A percentile compares a stretch with the other conserved stretches of the same genome.
Evolutionary conservation across 2,113 vertebrate species (phyloP).

Genomic region (Albula glossodonta): DNA sequence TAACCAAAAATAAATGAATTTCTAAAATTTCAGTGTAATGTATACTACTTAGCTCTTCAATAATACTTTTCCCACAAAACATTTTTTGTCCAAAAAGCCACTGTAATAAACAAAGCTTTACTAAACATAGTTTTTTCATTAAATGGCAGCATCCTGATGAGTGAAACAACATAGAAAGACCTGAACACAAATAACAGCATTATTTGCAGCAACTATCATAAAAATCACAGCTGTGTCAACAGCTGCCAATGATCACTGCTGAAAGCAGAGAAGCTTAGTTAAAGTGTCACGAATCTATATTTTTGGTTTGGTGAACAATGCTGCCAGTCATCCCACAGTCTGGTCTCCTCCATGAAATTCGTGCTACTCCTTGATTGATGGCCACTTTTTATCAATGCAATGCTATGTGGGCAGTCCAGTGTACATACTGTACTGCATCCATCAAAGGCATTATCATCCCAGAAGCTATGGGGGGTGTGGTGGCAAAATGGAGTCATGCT

Average conservation of each 20-base stretch:
- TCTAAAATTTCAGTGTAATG: too few relatives aligned
- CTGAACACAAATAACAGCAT: neutral
- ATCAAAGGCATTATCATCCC: neutral
- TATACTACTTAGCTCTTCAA: too few relatives aligned
- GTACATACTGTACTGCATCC: neutral
- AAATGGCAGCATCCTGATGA: neutral
- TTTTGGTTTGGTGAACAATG: neutral
- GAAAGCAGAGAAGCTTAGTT: neutral
- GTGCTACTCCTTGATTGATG: neutral
- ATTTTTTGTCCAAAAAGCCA: too few relatives aligned
- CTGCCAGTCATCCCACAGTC: neutral
- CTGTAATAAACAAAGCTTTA: too few relatives aligned
- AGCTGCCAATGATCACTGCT: neutral
- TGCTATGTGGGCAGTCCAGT: neutral
- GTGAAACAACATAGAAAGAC: neutral
- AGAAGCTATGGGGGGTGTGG: neutral
- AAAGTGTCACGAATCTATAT: neutral
- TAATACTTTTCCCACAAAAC: too few relatives aligned
- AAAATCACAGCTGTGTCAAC: neutral
- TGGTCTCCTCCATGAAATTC: neutral
- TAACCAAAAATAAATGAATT: too few relatives aligned
- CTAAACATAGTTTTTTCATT: neutral
- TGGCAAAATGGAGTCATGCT: neutral
- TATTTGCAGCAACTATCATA: neutral
- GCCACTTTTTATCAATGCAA: neutral